These are phyloP conservation scores for Pseudocheirus occidentalis DNA, from an alignment of 2,797 vertebrate species.

Conservation along the genomic window DNA sequence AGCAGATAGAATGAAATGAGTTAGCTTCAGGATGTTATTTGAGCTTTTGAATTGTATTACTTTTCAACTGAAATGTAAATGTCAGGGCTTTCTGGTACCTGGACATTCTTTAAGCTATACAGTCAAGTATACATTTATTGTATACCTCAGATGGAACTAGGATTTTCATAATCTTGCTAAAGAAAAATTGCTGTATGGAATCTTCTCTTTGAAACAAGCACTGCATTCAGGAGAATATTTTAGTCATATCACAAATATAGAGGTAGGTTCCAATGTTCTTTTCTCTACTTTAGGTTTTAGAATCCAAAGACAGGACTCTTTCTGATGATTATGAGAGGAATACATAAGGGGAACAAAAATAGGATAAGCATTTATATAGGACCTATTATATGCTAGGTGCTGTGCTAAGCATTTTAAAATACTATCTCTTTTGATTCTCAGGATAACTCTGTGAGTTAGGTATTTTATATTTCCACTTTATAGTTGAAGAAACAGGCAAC, in stretches of 20 bases:
- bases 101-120: not conserved
- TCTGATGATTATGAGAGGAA: not conserved
- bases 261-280: not conserved
- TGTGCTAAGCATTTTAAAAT: not conserved
- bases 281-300: not conserved
- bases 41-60: not conserved
- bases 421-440: not conserved
- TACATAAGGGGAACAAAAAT: not conserved
- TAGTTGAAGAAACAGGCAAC: not conserved
- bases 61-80: slow-evolving; percentile 5
- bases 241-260: not conserved
- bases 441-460: not conserved
- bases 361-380: not conserved
- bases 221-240: not conserved
- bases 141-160: not conserved
- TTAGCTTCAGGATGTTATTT: not conserved
- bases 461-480: not conserved
- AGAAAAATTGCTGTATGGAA: not conserved
- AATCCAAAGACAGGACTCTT: not conserved
- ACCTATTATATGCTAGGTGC: not conserved
- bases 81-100: not conserved
- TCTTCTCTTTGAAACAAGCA: not conserved
- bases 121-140: not conserved
- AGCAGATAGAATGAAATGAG: not conserved
- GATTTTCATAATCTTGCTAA: not conserved